A percentile compares a stretch with the other conserved stretches of the same genome.
phyloP scores from a whole-genome alignment of 2,113 vertebrate genomes.

The Verasper variegatus region DNA sequence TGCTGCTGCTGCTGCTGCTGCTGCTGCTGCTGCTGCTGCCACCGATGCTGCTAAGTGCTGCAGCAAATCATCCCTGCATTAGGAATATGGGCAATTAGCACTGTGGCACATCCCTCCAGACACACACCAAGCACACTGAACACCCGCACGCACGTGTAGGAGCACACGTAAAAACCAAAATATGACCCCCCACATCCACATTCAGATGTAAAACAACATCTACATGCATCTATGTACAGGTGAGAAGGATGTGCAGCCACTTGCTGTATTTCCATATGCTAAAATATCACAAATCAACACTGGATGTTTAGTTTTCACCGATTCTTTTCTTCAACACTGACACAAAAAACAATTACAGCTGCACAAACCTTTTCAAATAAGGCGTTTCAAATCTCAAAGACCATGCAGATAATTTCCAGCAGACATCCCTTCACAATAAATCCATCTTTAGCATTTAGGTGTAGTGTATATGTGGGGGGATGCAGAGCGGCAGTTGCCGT shows the following conservation, averaged over 20 bases:
- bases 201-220: conserved; percentile 3
- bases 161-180: conserved; percentile 31
- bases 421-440: conserved; percentile 50
- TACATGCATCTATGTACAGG: conserved; percentile 6
- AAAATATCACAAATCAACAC: not conserved
- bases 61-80: conserved; percentile 84
- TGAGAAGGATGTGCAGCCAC: not conserved
- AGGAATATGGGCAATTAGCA: conserved; percentile 84
- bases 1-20: conserved; percentile 61
- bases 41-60: conserved; percentile 79
- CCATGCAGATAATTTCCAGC: not conserved
- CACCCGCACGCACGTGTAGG: not conserved
- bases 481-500: conserved; percentile 80
- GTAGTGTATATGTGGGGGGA: conserved; percentile 25
- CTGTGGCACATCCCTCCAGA: conserved; percentile 68
- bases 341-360: conserved; percentile 8
- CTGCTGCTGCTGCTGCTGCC: conserved; percentile 65
- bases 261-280: not conserved
- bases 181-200: conserved; percentile 10
- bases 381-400: not conserved
- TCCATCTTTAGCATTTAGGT: conserved; percentile 34
- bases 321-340: not conserved
- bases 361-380: conserved; percentile 12
- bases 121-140: conserved; percentile 50
- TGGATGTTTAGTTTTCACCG: not conserved